Conservation (phyloP, 1,140 invertebrate genomes). For the roundworm (Caenorhabditis elegans) region WBcel235 BX284606.5:10463001-10463500, state of each 20-base stretch:
- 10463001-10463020: slow-evolving; percentile 47
- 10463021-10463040: slow-evolving; percentile 50
- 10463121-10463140: background rate
- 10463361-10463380: background rate
- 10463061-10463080: slow-evolving; percentile 58
- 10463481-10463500: background rate
- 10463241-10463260: slow-evolving; percentile 53
- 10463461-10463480: slow-evolving; percentile 16
- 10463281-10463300: background rate
- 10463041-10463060: slow-evolving; percentile 66
- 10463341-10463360: background rate
- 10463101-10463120: slow-evolving; percentile 51
- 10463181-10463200: slow-evolving; percentile 60
- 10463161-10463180: slow-evolving; percentile 53
- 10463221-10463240: slow-evolving; percentile 58
- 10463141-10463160: background rate
- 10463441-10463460: background rate
- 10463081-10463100: slow-evolving; percentile 60
- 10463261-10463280: background rate
- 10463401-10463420: too few species aligned
- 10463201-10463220: slow-evolving; percentile 56
- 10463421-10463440: too few species aligned
- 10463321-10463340: background rate
- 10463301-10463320: background rate
- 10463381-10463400: background rate